Base-by-base conservation (phyloP, 2,888 invertebrate species). In the Gisinianus flammeolus region DNA sequence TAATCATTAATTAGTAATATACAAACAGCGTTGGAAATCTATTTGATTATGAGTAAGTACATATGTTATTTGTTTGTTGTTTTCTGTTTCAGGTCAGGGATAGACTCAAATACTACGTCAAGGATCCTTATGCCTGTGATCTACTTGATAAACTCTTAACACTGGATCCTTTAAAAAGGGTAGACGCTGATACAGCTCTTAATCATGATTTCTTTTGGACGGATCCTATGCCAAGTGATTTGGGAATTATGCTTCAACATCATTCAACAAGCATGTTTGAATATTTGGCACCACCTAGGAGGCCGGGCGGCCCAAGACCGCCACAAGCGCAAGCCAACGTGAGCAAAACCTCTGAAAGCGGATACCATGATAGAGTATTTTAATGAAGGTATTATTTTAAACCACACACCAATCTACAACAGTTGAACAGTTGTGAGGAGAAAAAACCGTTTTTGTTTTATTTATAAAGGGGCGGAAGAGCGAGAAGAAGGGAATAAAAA, bases 131-230 rank as follows among this genome's bases (percentile, higher is more conserved):
- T 84, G 98, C 96, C 0, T 93, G 98, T 85, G 97, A 98, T 87
- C 89, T 99, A 19, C 88, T 99, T 0, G 98, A 99, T 86, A 95
- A 94, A 86, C 88, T 99, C 26, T 88, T 99, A 66, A 93, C 94
- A 10, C 88, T 99, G 70, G 97, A 99, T 88, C 99, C 99, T 0
- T 91, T 92, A 0, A 95, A 95, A 87, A 89, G 96, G 79, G 90
- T 89, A 77, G 96, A 97, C 86, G 93, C 96, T 0, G 97, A 98
- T 86, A 93, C 94, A 0, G 97, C 98, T 0, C 87, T 99, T 0
- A 96, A 97, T 88, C 98, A 99, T 86, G 96, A 97, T 87, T 99
- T 98, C 89, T 99, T 99, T 89, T 99, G 97, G 96, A 94, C 94
- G 5, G 96, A 97, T 87, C 98, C 99, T 0, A 94, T 96, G 93